Conservation (phyloP, 2,797 vertebrate genomes). For the Rhynchonycteris naso region DNA sequence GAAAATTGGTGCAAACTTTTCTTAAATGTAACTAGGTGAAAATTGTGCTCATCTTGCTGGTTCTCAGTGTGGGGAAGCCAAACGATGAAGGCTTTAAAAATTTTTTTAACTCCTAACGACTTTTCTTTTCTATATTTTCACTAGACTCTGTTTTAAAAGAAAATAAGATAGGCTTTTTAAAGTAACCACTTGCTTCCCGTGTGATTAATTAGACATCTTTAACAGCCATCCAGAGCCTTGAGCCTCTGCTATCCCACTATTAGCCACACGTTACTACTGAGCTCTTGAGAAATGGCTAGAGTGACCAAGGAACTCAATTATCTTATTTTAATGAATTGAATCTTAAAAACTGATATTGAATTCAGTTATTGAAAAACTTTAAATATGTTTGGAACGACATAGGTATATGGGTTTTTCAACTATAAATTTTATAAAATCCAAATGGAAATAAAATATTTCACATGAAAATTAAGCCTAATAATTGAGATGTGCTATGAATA, state of each 20-base stretch:
- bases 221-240: neutral
- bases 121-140: neutral
- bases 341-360: neutral
- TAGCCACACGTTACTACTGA: neutral
- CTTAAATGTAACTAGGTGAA: neutral
- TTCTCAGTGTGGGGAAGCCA: conserved; percentile 8
- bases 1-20: neutral
- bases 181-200: conserved; percentile 15
- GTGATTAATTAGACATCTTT: neutral
- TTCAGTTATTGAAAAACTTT: conserved; percentile 12
- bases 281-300: neutral
- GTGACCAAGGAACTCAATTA: neutral
- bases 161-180: neutral
- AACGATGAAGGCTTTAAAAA: neutral
- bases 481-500: neutral
- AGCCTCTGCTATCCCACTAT: neutral
- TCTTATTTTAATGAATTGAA: conserved; percentile 15
- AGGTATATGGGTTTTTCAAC: conserved; percentile 15
- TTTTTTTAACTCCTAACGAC: neutral
- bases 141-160: neutral
- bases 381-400: neutral
- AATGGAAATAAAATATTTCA: conserved; percentile 41
- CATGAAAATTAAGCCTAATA: conserved; percentile 42
- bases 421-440: conserved; percentile 38
- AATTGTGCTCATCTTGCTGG: neutral